Evolutionary conservation across 2,113 vertebrate species (phyloP), one percentile per base, ranked within the genome.

Genomic region (Odobenus rosmarus): DNA sequence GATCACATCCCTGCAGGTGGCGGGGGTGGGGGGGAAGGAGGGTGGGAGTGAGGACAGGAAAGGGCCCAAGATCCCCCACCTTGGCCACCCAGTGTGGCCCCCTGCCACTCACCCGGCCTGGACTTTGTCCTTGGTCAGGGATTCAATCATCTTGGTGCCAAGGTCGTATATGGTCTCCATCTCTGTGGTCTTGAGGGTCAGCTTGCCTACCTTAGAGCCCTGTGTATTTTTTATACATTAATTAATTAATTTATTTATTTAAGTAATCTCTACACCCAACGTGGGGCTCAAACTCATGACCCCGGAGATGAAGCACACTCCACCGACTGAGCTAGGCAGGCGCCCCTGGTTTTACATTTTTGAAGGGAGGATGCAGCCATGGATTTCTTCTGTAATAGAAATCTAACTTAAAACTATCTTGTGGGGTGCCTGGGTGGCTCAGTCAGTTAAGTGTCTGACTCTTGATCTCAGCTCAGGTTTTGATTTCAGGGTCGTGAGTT

Each of bases 131-230:
- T 99, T 99, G 88, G 99, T 99, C 83, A 99, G 98, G 0, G 99
- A 99, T 97, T 99, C 99, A 0, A 99, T 99, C 99, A 99, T 99
- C 98, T 99, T 99, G 46, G 99, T 99, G 53, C 99, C 99, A 96
- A 99, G 96, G 76, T 99, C 99, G 2, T 99, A 99, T 96, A 99
- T 99, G 0, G 99, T 99, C 97, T 99, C 99, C 99, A 99, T 99
- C 96, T 99, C 99, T 0, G 99, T 99, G 0, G 99, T 99, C 98
- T 99, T 99, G 55, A 99, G 98, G 0, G 99, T 99, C 97, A 99
- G 97, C 97, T 99, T 99, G 33, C 99, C 99, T 81, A 99, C 99
- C 71, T 99, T 99, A 36, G 99, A 99, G 13, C 99, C 99, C 99
- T 99, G 46, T 46, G 46, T 46, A 8, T 46, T 46, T 46, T 46